Evolutionary conservation across 2,888 invertebrate genomes (phyloP).

Genomic region (Choristoneura rosaceana): DNA sequence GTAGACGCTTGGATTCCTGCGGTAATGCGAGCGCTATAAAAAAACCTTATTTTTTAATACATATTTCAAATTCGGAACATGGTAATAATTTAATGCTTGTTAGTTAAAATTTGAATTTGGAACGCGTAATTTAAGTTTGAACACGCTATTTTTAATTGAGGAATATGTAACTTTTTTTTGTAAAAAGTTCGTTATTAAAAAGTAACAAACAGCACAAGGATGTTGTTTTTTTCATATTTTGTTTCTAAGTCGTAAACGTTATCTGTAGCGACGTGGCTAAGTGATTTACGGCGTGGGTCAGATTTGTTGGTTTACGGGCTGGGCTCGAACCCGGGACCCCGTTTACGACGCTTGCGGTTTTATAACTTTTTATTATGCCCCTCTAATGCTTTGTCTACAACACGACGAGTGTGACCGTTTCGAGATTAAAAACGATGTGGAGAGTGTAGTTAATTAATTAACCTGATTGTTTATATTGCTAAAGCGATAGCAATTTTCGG

Average conservation of each 20-base stretch:
- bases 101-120: conserved; percentile 38
- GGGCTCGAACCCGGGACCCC: conserved; percentile 75
- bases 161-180: conserved; percentile 28
- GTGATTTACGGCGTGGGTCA: conserved; percentile 84
- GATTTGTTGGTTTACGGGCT: conserved; percentile 82
- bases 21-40: conserved; percentile 59
- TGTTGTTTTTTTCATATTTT: conserved; percentile 61
- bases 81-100: conserved; percentile 31
- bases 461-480: not conserved
- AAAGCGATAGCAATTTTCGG: not conserved
- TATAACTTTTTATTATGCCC: conserved; percentile 72
- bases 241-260: conserved; percentile 75
- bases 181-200: conserved; percentile 52
- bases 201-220: conserved; percentile 48
- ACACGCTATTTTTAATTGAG: conserved; percentile 40
- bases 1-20: conserved; percentile 59
- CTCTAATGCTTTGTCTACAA: conserved; percentile 38
- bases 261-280: conserved; percentile 82
- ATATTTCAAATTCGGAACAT: conserved; percentile 51
- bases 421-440: conserved; percentile 32
- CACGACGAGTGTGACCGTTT: conserved; percentile 16
- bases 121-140: conserved; percentile 52
- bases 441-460: conserved; percentile 17
- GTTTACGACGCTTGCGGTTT: conserved; percentile 74
- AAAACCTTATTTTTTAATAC: conserved; percentile 54